Evolutionary conservation across 2,113 vertebrate genomes (phyloP).

Genomic region (Nannospalax galili): DNA sequence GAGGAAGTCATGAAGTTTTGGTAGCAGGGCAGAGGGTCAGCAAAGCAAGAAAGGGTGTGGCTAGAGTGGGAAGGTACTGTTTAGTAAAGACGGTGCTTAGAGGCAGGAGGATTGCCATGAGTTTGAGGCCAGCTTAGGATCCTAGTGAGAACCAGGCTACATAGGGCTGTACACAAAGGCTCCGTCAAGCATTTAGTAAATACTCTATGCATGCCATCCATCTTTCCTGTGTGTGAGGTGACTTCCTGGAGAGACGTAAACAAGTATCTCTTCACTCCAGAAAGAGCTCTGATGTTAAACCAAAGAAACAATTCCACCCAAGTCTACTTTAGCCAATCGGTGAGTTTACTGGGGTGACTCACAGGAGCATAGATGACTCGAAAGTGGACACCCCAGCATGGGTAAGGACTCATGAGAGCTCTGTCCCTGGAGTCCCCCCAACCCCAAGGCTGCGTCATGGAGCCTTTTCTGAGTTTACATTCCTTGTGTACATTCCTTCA

Average conservation of each 20-base stretch:
- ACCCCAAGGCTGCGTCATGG: neutral
- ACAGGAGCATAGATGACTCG: neutral
- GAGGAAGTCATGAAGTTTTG: accelerated
- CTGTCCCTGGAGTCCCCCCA: neutral
- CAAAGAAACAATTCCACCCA: neutral
- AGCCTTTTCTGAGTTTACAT: accelerated
- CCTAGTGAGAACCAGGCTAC: neutral
- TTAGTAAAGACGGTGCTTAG: neutral
- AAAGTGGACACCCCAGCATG: no score
- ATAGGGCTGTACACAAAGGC: neutral
- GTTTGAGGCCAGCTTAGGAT: neutral
- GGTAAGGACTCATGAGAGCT: neutral
- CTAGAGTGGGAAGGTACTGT: no score
- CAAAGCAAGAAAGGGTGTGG: neutral
- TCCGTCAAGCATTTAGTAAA: neutral
- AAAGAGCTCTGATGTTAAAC: neutral
- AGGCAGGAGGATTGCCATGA: neutral
- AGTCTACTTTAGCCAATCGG: neutral
- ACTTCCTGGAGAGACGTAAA: neutral
- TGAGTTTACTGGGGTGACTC: neutral
- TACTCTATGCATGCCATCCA: accelerated
- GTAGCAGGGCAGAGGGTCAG: accelerated
- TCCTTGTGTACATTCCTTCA: accelerated
- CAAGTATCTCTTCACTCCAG: neutral
- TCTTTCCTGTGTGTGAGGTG: neutral